Evolutionary conservation across 2,113 vertebrate species (phyloP).

Genomic region (Jaculus jaculus): DNA sequence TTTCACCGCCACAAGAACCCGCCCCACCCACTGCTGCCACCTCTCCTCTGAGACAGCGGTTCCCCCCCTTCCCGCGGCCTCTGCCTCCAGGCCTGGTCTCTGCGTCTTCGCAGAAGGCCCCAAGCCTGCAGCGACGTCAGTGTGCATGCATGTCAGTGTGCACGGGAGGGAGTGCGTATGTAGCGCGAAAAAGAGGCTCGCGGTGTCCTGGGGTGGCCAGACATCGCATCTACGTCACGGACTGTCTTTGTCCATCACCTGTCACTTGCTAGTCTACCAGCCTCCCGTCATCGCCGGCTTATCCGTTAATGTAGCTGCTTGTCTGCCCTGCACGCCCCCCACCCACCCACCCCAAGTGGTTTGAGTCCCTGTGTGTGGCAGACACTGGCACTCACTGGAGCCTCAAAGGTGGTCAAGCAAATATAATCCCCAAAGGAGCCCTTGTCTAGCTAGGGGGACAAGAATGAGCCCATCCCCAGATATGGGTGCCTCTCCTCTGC

Average conservation of each 20-base stretch:
- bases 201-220: conserved; percentile 12
- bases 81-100: conserved; percentile 6
- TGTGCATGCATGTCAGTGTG: background rate
- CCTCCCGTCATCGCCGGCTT: background rate
- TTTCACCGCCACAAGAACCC: background rate
- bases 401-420: background rate
- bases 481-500: background rate
- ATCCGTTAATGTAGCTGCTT: background rate
- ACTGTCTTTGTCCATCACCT: conserved; percentile 64
- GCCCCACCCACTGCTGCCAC: conserved; percentile 57
- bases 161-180: background rate
- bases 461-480: background rate
- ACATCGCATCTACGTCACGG: background rate
- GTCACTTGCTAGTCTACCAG: conserved; percentile 16
- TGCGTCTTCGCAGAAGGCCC: conserved; percentile 42
- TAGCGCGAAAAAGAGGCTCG: background rate
- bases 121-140: background rate
- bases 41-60: background rate
- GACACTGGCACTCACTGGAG: background rate
- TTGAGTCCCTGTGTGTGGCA: conserved; percentile 11
- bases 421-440: background rate
- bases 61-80: background rate
- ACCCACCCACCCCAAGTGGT: background rate
- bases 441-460: background rate
- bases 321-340: background rate